These are phyloP conservation scores for Eudemis profundana DNA, from an alignment of 2,888 invertebrate species.

Conservation along the genomic window DNA sequence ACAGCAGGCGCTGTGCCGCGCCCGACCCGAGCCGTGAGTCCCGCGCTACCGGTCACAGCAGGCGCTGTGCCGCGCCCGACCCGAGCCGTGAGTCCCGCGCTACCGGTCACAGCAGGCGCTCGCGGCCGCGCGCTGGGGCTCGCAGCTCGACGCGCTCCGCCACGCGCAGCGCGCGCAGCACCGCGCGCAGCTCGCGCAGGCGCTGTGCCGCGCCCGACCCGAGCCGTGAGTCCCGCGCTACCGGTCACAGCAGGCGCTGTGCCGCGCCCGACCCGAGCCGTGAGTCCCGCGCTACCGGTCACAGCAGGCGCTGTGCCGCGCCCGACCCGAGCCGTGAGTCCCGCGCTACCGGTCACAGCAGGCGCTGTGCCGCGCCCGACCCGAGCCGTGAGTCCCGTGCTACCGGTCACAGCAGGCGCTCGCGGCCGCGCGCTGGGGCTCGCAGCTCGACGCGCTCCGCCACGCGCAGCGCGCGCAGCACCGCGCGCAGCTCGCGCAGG, in stretches of 20 bases:
- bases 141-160: slow-evolving; percentile 94
- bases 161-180: slow-evolving; percentile 92
- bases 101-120: too few relatives aligned
- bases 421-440: too few relatives aligned
- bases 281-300: slow-evolving; percentile 89
- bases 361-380: too few relatives aligned
- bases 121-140: too few relatives aligned
- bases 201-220: slow-evolving; percentile 93
- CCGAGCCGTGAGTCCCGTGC: too few relatives aligned
- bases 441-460: too few relatives aligned
- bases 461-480: too few relatives aligned
- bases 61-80: not conserved
- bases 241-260: slow-evolving; percentile 92
- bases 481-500: too few relatives aligned
- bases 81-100: not conserved
- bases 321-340: slow-evolving; percentile 56
- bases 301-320: slow-evolving; percentile 91
- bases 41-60: not conserved
- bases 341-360: not conserved
- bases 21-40: slow-evolving; percentile 53
- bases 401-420: too few relatives aligned
- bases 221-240: too few relatives aligned
- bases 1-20: slow-evolving; percentile 88
- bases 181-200: too few relatives aligned
- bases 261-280: slow-evolving; percentile 93